Percentiles rank a stretch among this genome's conserved stretches.
Evolutionary conservation across 2,113 vertebrate genomes (phyloP).

Genomic region (Engystomops pustulosus): DNA sequence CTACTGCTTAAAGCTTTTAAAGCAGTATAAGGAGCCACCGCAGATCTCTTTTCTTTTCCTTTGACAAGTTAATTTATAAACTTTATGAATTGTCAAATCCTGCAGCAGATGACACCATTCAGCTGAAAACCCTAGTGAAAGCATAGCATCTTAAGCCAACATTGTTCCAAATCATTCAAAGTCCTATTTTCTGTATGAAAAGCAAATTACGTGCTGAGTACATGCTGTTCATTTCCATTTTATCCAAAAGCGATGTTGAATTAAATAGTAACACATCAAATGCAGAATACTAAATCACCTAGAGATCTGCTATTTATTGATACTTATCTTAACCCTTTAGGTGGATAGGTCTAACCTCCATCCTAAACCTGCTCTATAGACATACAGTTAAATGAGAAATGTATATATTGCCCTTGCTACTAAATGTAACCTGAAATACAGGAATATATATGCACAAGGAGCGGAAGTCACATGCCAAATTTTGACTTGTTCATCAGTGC

Average conservation of each 20-base stretch:
- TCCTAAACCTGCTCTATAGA: no score
- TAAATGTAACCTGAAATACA: no score
- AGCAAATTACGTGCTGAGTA: slow-evolving; percentile 38
- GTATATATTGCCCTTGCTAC: no score
- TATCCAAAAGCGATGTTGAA: slow-evolving; percentile 28
- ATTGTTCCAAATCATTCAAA: slow-evolving; percentile 25
- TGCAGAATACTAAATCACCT: not conserved
- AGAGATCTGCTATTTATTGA: not conserved
- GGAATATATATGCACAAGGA: no score
- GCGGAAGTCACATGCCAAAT: no score
- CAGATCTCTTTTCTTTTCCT: slow-evolving; percentile 4
- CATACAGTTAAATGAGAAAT: no score
- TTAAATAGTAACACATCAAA: slow-evolving; percentile 32
- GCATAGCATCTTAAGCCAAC: slow-evolving; percentile 14
- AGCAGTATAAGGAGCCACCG: not conserved
- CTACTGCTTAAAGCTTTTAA: slow-evolving; percentile 23
- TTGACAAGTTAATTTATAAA: slow-evolving; percentile 48
- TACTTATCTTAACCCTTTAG: no score
- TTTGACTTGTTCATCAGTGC: no score
- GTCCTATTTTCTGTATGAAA: slow-evolving; percentile 19
- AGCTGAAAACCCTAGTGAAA: slow-evolving; percentile 10
- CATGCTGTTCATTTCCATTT: slow-evolving; percentile 31
- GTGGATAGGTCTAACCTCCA: no score
- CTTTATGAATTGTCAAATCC: not conserved
- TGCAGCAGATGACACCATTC: slow-evolving; percentile 19